Base-by-base conservation (phyloP, 2,113 vertebrate genomes). In the Clarias magur region DNA sequence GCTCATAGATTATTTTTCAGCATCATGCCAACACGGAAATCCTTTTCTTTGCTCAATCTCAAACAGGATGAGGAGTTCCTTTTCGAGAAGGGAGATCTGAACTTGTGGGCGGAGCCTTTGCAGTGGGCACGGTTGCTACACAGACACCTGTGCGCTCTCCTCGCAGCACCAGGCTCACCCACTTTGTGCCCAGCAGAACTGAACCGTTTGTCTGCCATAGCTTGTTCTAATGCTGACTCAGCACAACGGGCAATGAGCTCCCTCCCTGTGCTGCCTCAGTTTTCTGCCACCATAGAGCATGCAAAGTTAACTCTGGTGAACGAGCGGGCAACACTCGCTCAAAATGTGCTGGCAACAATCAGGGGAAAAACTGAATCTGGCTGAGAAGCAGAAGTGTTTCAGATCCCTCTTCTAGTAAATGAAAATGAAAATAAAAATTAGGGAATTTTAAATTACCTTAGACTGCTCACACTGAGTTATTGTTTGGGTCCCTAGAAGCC, bases 51-150 rank as follows among this genome's bases (percentile, higher is more conserved):
- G 89, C 42, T 78, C 5, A 91, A n/a, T 68, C 68, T 78, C 59
- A 17, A 68, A 79, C 90, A 99, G 97, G 96, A 95, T 67, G 97
- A 97, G 87, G 97, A 98, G 88, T 94, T 95, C 89, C 93, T 98
- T 83, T 99, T 99, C 90, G 97, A 98, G 91, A 99, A 99, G 93
- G 95, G 96, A 0, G 96, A 98, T 85, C 91, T 96, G 84, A 99
- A 98, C 92, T 96, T 99, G 89, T 99, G 98, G 98, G 97, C 95
- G 0, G 98, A 99, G 94, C 95, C 95, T 17, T 87, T 98, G 85
- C 95, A 95, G 87, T 95, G 96, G 27, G 93, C 95, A 84, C 93
- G 92, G 85, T 92, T 96, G 73, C 96, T 99, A 5, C 93, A 93
- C 91, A 86, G 90, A 85, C 95, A 98, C 89, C 93, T 99, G 65